Conservation (phyloP, 2,797 vertebrate species). For the Hemitrygon akajei region DNA sequence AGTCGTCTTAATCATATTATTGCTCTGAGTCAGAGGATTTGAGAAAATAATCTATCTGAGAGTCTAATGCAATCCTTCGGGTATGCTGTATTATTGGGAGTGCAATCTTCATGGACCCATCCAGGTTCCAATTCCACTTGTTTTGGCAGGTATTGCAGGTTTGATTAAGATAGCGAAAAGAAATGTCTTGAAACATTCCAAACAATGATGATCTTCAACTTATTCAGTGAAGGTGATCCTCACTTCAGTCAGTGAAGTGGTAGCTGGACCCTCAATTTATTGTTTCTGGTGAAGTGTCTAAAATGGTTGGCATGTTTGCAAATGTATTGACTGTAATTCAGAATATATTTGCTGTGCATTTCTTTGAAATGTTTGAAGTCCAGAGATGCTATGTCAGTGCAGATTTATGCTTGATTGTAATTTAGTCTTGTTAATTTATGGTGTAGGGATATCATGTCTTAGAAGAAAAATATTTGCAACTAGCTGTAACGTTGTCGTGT, state of each 20-base stretch:
- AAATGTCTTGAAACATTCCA: not conserved
- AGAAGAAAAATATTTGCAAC: not conserved
- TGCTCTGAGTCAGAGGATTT: not conserved
- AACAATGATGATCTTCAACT: too few relatives aligned
- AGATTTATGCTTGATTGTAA: not conserved
- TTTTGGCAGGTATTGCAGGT: not conserved
- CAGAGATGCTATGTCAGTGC: not conserved
- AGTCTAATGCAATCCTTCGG: not conserved
- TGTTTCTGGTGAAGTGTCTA: not conserved
- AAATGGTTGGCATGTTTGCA: not conserved
- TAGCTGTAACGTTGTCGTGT: not conserved
- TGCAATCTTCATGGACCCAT: not conserved
- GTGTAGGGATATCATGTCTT: not conserved
- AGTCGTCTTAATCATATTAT: not conserved
- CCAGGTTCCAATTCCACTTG: too few relatives aligned
- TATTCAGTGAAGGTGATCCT: not conserved
- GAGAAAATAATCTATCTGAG: not conserved
- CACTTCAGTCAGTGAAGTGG: not conserved
- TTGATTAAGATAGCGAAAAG: not conserved
- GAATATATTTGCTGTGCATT: not conserved
- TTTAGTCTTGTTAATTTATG: not conserved
- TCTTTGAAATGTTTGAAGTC: not conserved
- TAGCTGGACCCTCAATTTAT: not conserved
- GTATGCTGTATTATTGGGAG: not conserved
- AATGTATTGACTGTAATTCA: not conserved